Evolutionary conservation across 2,113 vertebrate species (phyloP).

Genomic region (Oreochromis niloticus): DNA sequence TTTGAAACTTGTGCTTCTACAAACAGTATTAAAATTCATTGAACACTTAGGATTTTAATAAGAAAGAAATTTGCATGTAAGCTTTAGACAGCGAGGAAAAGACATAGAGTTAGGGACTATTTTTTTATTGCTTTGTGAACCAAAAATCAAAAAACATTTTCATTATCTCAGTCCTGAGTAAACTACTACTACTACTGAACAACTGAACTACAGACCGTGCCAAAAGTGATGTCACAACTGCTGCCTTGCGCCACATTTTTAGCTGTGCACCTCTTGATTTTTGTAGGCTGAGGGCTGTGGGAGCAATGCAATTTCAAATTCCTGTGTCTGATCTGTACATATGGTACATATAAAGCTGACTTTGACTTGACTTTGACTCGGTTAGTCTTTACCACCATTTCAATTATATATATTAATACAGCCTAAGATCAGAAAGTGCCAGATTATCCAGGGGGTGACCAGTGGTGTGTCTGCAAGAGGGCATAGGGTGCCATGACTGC

Average conservation of each 20-base stretch:
- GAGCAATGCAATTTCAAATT: background rate
- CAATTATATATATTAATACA: background rate
- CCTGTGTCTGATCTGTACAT: background rate
- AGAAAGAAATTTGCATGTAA: background rate
- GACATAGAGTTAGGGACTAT: background rate
- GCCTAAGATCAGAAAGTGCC: background rate
- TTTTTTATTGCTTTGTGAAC: background rate
- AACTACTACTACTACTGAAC: background rate
- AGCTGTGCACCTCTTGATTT: background rate
- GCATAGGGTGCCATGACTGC: background rate
- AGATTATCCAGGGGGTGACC: background rate
- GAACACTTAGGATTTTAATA: background rate
- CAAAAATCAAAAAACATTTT: background rate
- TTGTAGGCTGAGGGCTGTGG: background rate
- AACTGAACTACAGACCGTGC: background rate
- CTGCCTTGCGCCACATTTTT: background rate
- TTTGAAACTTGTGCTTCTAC: background rate
- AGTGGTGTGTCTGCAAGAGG: background rate
- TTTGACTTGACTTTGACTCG: background rate
- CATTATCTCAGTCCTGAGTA: background rate
- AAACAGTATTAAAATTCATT: background rate
- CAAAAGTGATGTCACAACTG: background rate
- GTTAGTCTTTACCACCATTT: background rate
- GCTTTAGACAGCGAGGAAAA: background rate
- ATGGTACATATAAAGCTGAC: background rate